Percentiles rank a stretch among this genome's conserved stretches.
Conservation (phyloP, 2,113 vertebrate species). For the Acinonyx jubatus region DNA sequence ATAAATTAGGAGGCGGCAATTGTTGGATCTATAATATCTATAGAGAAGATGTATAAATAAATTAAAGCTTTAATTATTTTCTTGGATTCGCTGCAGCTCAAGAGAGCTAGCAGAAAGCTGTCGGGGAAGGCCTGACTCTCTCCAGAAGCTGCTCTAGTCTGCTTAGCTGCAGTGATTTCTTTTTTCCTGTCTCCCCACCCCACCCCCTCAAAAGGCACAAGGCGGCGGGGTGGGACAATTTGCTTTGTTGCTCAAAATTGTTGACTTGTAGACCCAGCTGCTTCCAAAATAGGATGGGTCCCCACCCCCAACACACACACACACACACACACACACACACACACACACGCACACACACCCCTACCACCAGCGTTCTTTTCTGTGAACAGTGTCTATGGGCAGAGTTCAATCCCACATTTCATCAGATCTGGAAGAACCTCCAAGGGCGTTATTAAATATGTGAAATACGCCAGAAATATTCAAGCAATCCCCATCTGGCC, state of each 20-base stretch:
- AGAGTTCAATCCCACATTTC: constrained; percentile 43
- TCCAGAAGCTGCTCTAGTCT: not conserved
- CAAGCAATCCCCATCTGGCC: constrained; percentile 51
- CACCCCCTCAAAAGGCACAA: not conserved
- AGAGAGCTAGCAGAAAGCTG: constrained; percentile 28
- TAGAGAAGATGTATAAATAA: constrained; percentile 53
- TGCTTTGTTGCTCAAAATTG: constrained; percentile 68
- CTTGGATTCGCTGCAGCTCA: constrained; percentile 39
- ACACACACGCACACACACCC: not conserved
- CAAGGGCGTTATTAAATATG: constrained; percentile 69
- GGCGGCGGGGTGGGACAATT: constrained; percentile 49
- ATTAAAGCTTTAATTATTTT: constrained; percentile 72
- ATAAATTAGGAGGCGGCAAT: not conserved
- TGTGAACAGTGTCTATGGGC: not conserved
- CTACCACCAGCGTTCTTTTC: constrained; percentile 7
- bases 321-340: not conserved
- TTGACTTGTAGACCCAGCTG: not conserved
- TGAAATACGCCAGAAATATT: constrained; percentile 22
- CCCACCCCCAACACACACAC: not conserved
- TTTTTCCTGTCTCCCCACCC: not conserved
- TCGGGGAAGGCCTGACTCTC: not conserved
- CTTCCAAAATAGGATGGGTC: constrained; percentile 36
- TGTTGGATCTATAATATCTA: not conserved
- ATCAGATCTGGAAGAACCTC: constrained; percentile 62
- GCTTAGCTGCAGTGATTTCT: not conserved